phyloP scores from a whole-genome alignment of 1,140 invertebrate species.

The Drosophila prosaltans region DNA sequence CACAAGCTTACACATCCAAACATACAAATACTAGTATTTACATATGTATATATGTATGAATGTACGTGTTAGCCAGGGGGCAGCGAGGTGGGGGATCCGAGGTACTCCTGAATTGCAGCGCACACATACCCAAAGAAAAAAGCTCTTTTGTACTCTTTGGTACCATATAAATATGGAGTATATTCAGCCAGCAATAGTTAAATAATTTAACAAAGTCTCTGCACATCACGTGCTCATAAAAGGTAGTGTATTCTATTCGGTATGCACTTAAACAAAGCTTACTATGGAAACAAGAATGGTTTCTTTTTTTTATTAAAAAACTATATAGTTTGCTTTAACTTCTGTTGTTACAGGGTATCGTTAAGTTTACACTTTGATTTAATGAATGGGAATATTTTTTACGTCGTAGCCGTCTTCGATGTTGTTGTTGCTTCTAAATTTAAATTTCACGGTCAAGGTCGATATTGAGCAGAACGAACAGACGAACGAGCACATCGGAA shows the following conservation, averaged over 20 bases:
- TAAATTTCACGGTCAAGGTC: conserved; percentile 81
- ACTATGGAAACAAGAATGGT: too few species aligned
- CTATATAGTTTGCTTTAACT: too few species aligned
- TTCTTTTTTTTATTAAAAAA: too few species aligned
- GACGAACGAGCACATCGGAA: conserved; percentile 2
- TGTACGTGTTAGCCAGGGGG: conserved; percentile 6
- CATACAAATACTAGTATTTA: too few species aligned
- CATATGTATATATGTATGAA: conserved; percentile 46
- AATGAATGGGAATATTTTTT: conserved; percentile 49
- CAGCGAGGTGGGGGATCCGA: conserved; percentile 15
- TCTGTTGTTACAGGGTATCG: background rate
- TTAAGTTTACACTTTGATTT: background rate
- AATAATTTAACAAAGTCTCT: too few species aligned
- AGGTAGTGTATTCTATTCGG: too few species aligned
- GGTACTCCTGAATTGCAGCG: conserved; percentile 26
- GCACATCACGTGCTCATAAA: too few species aligned
- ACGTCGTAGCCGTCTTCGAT: conserved; percentile 58
- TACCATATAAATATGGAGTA: background rate
- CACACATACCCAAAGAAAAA: conserved; percentile 11
- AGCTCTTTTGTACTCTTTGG: conserved; percentile 52
- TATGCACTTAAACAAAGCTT: too few species aligned
- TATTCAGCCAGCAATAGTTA: too few species aligned
- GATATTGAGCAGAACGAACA: conserved; percentile 45
- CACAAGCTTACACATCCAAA: background rate
- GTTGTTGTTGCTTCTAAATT: conserved; percentile 66